Evolutionary conservation across 2,888 invertebrate genomes (phyloP).

Genomic region (Polia nebulosa): DNA sequence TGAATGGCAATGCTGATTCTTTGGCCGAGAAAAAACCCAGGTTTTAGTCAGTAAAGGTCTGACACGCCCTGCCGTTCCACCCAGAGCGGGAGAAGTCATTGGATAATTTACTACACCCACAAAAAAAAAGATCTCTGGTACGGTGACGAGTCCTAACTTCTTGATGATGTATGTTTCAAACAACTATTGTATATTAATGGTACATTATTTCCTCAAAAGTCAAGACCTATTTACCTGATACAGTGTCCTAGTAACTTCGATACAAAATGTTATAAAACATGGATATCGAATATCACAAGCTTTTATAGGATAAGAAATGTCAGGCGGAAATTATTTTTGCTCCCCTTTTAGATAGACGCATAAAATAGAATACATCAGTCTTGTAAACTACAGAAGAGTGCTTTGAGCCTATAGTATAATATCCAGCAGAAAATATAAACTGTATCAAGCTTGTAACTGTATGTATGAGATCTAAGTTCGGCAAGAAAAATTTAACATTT

Average conservation of each 20-base stretch:
- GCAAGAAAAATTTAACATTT: no score
- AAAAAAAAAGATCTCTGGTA: no score
- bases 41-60: no score
- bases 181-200: no score
- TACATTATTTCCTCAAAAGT: neutral
- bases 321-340: slow-evolving; percentile 46
- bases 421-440: neutral
- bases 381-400: neutral
- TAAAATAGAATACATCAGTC: slow-evolving; percentile 27
- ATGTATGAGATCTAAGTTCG: neutral
- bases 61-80: no score
- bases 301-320: slow-evolving; percentile 21
- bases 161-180: neutral
- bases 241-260: neutral
- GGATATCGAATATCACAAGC: neutral
- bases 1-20: no score
- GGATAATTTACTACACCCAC: no score
- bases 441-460: neutral
- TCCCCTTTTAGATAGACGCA: slow-evolving; percentile 18
- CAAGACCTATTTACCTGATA: neutral
- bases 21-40: no score
- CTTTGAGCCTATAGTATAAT: slow-evolving; percentile 5
- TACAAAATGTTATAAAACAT: slow-evolving; percentile 22
- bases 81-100: no score
- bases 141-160: no score